Evolutionary conservation across 23 tunicate genomes (phyloP).

Genomic region (Halocynthia roretzi): DNA sequence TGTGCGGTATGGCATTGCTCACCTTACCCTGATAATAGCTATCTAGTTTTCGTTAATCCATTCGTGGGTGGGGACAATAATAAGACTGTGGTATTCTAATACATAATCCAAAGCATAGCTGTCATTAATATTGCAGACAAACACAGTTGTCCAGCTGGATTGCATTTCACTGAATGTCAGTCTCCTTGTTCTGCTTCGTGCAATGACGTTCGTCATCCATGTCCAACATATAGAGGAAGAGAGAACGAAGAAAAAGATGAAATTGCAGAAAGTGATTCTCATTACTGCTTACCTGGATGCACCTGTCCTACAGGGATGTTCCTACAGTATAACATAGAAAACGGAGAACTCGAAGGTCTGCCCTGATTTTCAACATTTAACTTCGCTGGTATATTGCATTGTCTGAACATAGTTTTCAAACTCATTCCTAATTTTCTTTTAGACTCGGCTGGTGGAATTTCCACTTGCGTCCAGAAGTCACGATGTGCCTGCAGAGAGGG

Average conservation of each 20-base stretch:
- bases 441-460: neutral
- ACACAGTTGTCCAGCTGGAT: slow-evolving; percentile 11
- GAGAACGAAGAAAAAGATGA: neutral
- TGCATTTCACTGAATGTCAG: slow-evolving; percentile 34
- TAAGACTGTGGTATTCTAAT: slow-evolving; percentile 2
- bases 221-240: neutral
- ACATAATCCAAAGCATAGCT: neutral
- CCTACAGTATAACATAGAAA: no score
- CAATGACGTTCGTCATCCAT: slow-evolving; percentile 45
- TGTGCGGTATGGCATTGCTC: slow-evolving; percentile 49
- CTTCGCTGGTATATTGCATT: neutral
- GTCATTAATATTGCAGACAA: neutral
- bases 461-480: slow-evolving; percentile 19
- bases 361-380: no score
- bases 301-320: slow-evolving; percentile 19
- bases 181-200: slow-evolving; percentile 26
- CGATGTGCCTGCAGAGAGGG: slow-evolving; percentile 39
- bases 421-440: neutral
- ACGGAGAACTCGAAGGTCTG: no score
- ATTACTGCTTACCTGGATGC: slow-evolving; percentile 41
- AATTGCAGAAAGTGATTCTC: neutral
- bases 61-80: no score
- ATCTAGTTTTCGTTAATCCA: no score
- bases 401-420: neutral
- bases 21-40: neutral